Evolutionary conservation across 1,140 invertebrate species (phyloP).

Genomic region (Hyphantria cunea): DNA sequence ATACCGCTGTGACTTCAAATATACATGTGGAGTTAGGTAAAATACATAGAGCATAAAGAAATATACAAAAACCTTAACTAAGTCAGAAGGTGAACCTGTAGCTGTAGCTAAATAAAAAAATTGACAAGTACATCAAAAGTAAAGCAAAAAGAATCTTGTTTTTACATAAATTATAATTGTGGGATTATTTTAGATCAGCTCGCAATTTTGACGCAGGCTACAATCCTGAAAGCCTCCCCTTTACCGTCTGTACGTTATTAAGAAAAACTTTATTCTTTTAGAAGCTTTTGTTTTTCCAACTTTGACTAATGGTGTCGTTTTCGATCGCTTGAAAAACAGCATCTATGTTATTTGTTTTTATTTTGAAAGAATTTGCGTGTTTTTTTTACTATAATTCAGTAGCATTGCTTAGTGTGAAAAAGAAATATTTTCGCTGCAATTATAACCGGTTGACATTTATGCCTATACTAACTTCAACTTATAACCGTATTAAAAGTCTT

Average conservation of each 20-base stretch:
- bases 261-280: conserved; percentile 18
- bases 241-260: conserved; percentile 11
- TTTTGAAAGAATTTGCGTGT: not conserved
- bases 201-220: conserved; percentile 25
- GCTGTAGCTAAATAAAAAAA: too few relatives aligned
- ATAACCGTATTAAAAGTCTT: too few relatives aligned
- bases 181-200: conserved; percentile 25
- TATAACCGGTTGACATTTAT: too few relatives aligned
- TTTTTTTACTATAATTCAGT: not conserved
- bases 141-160: conserved; percentile 13
- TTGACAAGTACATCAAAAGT: not conserved
- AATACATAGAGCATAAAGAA: too few relatives aligned
- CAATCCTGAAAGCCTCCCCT: conserved; percentile 23
- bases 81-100: too few relatives aligned
- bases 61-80: too few relatives aligned
- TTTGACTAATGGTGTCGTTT: not conserved
- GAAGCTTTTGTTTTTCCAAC: conserved; percentile 1
- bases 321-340: too few relatives aligned
- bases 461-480: too few relatives aligned
- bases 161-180: conserved; percentile 28
- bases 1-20: too few relatives aligned
- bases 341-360: not conserved
- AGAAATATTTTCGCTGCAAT: too few relatives aligned
- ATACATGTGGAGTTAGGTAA: too few relatives aligned
- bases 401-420: too few relatives aligned